A percentile compares a stretch with the other conserved stretches of the same genome.
phyloP scores from a whole-genome alignment of 2,113 vertebrate species.

The Pelmatolapia mariae region DNA sequence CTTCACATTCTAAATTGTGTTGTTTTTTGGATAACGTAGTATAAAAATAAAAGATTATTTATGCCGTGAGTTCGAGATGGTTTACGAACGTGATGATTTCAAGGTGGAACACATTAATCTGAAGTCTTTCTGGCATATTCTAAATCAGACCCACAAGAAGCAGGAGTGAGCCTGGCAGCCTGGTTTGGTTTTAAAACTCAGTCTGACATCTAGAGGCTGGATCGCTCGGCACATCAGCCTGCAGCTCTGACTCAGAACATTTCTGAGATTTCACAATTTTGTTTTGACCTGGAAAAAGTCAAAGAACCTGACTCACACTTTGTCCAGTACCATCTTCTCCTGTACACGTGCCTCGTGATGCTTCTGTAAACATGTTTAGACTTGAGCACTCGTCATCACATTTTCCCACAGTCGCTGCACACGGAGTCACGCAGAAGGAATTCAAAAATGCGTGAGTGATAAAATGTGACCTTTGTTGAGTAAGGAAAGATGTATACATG shows the following conservation, averaged over 20 bases:
- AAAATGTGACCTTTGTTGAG: constrained; percentile 51
- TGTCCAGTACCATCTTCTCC: not conserved
- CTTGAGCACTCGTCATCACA: not conserved
- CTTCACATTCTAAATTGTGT: not conserved
- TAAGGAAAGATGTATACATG: constrained; percentile 4
- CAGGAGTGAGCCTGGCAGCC: not conserved
- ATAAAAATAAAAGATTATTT: not conserved
- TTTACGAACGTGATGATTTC: not conserved
- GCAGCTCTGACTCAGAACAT: not conserved
- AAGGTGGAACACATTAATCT: not conserved
- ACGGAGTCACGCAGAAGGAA: not conserved
- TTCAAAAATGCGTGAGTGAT: not conserved
- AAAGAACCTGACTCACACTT: not conserved
- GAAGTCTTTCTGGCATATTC: not conserved
- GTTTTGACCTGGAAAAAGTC: not conserved
- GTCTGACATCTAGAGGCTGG: constrained; percentile 49
- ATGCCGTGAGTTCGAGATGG: not conserved
- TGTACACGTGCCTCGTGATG: not conserved
- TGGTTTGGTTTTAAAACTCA: not conserved
- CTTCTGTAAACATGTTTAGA: not conserved
- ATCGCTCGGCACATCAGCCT: not conserved
- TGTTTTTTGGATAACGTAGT: not conserved
- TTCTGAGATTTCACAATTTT: not conserved
- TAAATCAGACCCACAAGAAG: not conserved
- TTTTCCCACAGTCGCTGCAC: not conserved